Conservation (phyloP, 2,113 vertebrate genomes). For the Otolemur garnettii region DNA sequence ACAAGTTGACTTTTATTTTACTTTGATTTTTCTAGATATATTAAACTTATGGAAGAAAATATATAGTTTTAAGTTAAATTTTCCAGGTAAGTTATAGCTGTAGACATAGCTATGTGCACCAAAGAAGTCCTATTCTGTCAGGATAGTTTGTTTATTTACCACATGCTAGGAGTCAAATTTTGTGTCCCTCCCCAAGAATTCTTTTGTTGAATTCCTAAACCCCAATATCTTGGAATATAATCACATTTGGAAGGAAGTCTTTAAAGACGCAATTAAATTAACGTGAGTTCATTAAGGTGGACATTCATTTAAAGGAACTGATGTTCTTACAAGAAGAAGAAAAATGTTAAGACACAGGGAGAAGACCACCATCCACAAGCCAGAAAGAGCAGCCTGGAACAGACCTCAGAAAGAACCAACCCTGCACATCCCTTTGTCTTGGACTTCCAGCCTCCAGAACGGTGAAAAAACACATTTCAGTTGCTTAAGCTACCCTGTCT, state of each 20-base stretch:
- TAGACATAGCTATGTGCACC: background rate
- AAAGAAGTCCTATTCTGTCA: background rate
- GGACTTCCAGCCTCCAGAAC: background rate
- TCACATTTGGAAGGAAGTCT: background rate
- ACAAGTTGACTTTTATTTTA: constrained; percentile 8
- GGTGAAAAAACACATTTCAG: background rate
- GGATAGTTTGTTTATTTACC: background rate
- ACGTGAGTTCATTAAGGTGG: background rate
- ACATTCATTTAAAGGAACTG: background rate
- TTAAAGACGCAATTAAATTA: constrained; percentile 46
- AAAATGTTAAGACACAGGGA: background rate
- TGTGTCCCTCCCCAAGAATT: background rate
- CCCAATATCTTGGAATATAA: background rate
- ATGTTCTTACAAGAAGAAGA: background rate
- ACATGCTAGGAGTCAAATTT: background rate
- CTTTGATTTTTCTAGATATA: background rate
- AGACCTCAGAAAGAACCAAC: background rate
- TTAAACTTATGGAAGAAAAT: background rate
- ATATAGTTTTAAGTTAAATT: background rate
- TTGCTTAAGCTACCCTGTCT: background rate
- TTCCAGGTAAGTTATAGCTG: background rate
- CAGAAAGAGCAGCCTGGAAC: background rate
- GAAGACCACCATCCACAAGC: background rate
- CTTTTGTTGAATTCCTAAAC: background rate
- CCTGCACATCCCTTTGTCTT: background rate